A percentile compares a stretch with the other conserved stretches of the same genome.
These are phyloP conservation scores for Apaloderma vittatum DNA, from an alignment of 2,113 vertebrate species.

Conservation along the genomic window DNA sequence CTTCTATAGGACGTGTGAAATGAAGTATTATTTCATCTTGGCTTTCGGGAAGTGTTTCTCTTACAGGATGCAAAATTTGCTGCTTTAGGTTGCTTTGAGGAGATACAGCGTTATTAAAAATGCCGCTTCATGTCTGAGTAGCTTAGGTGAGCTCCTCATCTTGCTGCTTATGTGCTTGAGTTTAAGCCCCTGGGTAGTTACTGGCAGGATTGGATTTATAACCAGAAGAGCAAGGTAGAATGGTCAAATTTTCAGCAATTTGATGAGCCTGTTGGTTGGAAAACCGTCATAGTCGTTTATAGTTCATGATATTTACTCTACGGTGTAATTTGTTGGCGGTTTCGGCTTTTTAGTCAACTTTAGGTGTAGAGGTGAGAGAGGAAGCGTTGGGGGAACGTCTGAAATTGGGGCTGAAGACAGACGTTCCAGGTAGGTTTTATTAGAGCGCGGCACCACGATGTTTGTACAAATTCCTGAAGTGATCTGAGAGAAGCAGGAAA, in stretches of 20 bases:
- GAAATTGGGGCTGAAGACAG: neutral
- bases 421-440: neutral
- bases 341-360: neutral
- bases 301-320: neutral
- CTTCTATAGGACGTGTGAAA: neutral
- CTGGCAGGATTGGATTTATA: neutral
- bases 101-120: neutral
- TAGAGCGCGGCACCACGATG: rapidly evolving
- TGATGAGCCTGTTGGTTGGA: neutral
- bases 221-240: neutral
- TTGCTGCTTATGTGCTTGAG: too few species aligned
- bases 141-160: neutral
- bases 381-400: neutral
- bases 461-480: neutral
- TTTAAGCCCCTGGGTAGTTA: neutral
- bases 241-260: neutral
- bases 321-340: neutral
- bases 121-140: rapidly evolving
- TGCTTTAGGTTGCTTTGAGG: neutral
- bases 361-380: neutral
- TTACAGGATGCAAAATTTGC: neutral
- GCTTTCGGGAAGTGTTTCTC: neutral
- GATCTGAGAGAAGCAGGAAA: neutral
- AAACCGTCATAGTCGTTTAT: neutral
- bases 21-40: neutral